Base-by-base conservation (phyloP, 1,140 invertebrate species). In the Sinella curviseta region DNA sequence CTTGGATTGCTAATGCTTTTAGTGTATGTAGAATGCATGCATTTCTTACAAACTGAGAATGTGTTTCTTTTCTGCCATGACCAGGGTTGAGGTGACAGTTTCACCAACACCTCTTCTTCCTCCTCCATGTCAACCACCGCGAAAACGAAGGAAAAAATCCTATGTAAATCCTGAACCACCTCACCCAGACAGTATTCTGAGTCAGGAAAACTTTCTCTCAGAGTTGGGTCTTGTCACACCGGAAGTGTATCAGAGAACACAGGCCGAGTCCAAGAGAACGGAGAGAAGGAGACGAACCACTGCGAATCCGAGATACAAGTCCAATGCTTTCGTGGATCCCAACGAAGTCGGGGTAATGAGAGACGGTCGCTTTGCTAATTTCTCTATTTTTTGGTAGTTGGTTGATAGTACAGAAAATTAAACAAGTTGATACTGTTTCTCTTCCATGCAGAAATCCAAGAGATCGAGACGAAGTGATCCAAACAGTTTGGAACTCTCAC, bases 241-340 rank as follows among this genome's bases (percentile, higher is more conserved):
- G 14, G 78, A 74, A 36, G 54, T 48, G 3, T 70, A 70, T 33
- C 70, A 75, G 39, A 79, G 34, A 65, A 28, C 73, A 57, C 36
- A 75, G 55, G 30, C 73, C 8, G 78, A 75, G 73, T 34, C 33
- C 12, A 74, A 65, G 35, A 24, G 74, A 35, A 74, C 74, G 1
- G 78, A 79, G 55, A 31, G 78, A 55, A 54, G 78, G 28, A 79
- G 78, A 75, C 36, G 78, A 28, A 79, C 78, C 1, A 79, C 78
- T 14, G 78, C 78, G 3, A 79, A 79, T 65, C 78, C 78, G 0
- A 79, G 75, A 34, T 79, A 79, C 73, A 79, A 79, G 26, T 33
- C 28, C 8, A 76, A 57, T 34, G 73, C 28, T 17, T 78, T 74
- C 24, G 74, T 79, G 8, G 78, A 79, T 35, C 39, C 74, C 1